Percentiles rank a stretch among this genome's conserved stretches.
These are phyloP conservation scores for Thecocarcelia acutangulata DNA, from an alignment of 2,888 invertebrate genomes.

Conservation along the genomic window DNA sequence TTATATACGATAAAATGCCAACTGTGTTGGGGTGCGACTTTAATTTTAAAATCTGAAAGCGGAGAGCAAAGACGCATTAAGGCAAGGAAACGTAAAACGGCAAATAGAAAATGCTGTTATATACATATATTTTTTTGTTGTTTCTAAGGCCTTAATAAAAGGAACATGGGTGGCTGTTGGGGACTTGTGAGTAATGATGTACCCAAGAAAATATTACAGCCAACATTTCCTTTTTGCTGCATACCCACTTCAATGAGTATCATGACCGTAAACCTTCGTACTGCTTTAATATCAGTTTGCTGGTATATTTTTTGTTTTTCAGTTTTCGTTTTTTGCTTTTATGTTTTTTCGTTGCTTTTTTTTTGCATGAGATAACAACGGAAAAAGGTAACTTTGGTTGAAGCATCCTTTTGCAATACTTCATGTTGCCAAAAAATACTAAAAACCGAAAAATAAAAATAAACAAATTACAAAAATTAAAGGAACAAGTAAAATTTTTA, in stretches of 20 bases:
- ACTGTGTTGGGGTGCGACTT: slow-evolving; percentile 28
- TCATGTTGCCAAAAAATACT: slow-evolving; percentile 68
- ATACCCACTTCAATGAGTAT: background rate
- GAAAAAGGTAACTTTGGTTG: slow-evolving; percentile 69
- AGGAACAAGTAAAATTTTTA: slow-evolving; percentile 63
- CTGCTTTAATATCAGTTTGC: slow-evolving; percentile 18
- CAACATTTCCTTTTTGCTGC: slow-evolving; percentile 53
- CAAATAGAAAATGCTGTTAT: slow-evolving; percentile 6
- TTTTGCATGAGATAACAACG: slow-evolving; percentile 67
- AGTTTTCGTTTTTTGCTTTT: background rate
- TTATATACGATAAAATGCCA: slow-evolving; percentile 15
- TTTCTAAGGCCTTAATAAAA: slow-evolving; percentile 9
- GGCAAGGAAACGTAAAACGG: slow-evolving; percentile 31
- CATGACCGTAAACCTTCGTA: background rate
- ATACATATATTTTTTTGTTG: no score
- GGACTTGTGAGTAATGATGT: slow-evolving; percentile 42
- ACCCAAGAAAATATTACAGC: slow-evolving; percentile 58
- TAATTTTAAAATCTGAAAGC: slow-evolving; percentile 10
- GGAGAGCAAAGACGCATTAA: slow-evolving; percentile 9
- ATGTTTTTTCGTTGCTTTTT: slow-evolving; percentile 51
- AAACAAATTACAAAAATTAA: slow-evolving; percentile 53
- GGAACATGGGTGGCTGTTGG: slow-evolving; percentile 43
- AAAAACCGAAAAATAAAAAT: slow-evolving; percentile 32
- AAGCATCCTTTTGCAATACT: slow-evolving; percentile 69
- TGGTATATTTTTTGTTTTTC: slow-evolving; percentile 29